Evolutionary conservation across 2,888 invertebrate species (phyloP), one percentile per base, ranked within the genome.

Genomic region (Myathropa florea): DNA sequence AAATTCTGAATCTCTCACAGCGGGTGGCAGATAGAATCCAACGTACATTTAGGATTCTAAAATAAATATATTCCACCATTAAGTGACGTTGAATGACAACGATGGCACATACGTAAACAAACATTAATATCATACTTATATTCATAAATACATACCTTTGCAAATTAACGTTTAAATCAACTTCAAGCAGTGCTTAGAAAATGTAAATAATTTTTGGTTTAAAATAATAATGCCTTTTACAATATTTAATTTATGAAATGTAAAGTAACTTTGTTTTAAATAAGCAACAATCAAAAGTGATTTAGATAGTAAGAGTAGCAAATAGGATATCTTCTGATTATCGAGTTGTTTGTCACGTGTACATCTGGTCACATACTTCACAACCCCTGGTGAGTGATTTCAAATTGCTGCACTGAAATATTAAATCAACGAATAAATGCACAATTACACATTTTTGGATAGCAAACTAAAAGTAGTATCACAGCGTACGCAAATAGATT

Each of bases 231-330:
- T 73, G 82, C 82, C 82, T 85, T 85, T 82, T 77, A 63, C 57
- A 85, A 57, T 76, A 77, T 82, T 57, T 57, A 14, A 80, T 84
- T 77, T 86, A 85, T 85, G 85, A 59, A 72, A 72, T 72, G 61
- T 71, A 61, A 63, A 28, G 18, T 60, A 63, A 59, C 30, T 71
- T 76, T 83, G 59, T 81, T 71, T 86, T 70, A 28, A 73, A 89
- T 89, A 89, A 89, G 89, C 89, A 88, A 89, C 90, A 89, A 90
- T 90, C 90, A 91, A 92, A 91, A 91, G 92, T 92, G 92, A 92
- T 92, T 92, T 92, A 92, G 92, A 90, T 68, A 89, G 90, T 91
- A 92, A 91, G 92, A 84, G 78, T 83, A 86, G 78, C 14, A 63
- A 65, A 70, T 83, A 83, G 73, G 83, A 64, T 67, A 59, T 73